Base-by-base conservation (phyloP, 1,140 invertebrate genomes). In the Cotesia vestalis region DNA sequence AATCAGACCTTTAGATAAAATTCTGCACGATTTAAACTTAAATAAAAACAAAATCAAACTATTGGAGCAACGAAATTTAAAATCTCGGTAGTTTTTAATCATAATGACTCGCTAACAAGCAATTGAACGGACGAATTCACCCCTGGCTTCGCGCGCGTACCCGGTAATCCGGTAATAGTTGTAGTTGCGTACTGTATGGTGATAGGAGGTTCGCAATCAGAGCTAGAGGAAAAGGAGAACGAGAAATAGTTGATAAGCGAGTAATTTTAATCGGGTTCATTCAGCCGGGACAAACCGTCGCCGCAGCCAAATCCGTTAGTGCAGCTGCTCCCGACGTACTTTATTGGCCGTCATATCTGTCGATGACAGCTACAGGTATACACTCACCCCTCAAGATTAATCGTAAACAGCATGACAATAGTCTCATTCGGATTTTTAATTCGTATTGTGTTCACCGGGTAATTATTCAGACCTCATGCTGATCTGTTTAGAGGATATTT, bases 341-440 rank as follows among this genome's bases (percentile, higher is more conserved):
- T 86, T 84, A 85, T 86, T 84, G 81, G 79, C 78, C 78, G 79
- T 85, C 85, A 83, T 84, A 83, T 85, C 83, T 86, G 84, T 83
- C 79, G 78, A 69, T 79, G 80, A 80, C 83, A 85, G 83, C 69
- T 73, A 78, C 79, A 72, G 76, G 79, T 75, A 67, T 79, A 76
- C 76, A 57, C 40, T 46, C 40, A 57, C 6, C n/a, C n/a, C 78
- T 71, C 83, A 83, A 82, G 79, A 84, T 85, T 85, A 85, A 84
- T 85, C 85, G 85, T 84, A 83, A 86, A 83, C 83, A 83, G 73
- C 81, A 78, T 77, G 81, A 83, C 82, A 84, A 83, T 84, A 73
- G 79, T 74, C 75, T 27, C 27, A 27, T 27, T 27, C 3, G 27
- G 27, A 27, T 27, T 27, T 27, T 27, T 27, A 27, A 27, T 27